Conservation (phyloP, 2,113 vertebrate species). For the Syngnathoides biaculeatus region DNA sequence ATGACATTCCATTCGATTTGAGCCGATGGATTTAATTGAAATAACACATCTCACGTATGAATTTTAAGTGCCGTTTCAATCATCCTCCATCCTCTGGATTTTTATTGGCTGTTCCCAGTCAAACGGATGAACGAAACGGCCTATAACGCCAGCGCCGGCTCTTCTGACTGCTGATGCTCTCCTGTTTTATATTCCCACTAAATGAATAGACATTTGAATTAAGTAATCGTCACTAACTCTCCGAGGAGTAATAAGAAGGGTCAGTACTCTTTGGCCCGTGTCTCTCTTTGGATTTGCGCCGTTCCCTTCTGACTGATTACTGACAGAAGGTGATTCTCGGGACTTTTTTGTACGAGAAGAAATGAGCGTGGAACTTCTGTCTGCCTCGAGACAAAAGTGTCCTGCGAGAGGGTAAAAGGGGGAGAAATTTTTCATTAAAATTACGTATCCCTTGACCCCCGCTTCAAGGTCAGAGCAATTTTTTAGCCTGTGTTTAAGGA, state of each 20-base stretch:
- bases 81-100: constrained; percentile 2
- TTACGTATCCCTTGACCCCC: constrained; percentile 57
- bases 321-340: constrained; percentile 61
- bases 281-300: constrained; percentile 51
- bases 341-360: constrained; percentile 46
- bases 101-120: constrained; percentile 18
- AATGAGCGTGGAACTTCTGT: constrained; percentile 48
- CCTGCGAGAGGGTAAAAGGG: constrained; percentile 37
- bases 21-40: constrained; percentile 5
- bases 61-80: constrained; percentile 5
- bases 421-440: constrained; percentile 60
- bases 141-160: constrained; percentile 16
- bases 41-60: neutral
- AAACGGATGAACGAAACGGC: constrained; percentile 12
- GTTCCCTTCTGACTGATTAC: constrained; percentile 63
- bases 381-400: constrained; percentile 56
- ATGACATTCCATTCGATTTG: constrained; percentile 1
- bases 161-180: constrained; percentile 27
- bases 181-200: constrained; percentile 44
- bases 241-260: constrained; percentile 50
- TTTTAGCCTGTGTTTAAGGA: constrained; percentile 55
- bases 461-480: constrained; percentile 66
- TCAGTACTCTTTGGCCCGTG: constrained; percentile 57
- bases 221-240: constrained; percentile 62
- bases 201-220: constrained; percentile 60